Percentiles rank a stretch among this genome's conserved stretches.
Evolutionary conservation across 2,888 invertebrate species (phyloP).

Genomic region (Epiblema foenella): DNA sequence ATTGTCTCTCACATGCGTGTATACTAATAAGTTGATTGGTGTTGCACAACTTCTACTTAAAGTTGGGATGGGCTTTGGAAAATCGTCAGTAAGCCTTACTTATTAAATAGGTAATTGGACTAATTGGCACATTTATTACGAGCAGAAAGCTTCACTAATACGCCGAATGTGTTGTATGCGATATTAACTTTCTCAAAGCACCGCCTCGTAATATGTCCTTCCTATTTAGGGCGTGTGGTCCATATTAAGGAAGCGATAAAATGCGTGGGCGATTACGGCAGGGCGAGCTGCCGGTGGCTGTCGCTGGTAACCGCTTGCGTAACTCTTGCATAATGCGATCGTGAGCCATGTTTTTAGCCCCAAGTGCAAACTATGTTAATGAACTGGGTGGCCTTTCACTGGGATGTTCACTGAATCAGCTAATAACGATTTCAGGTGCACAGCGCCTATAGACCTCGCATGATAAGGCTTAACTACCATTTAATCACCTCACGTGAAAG

Average conservation of each 20-base stretch:
- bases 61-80: not conserved
- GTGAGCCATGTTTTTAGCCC: slow-evolving; percentile 59
- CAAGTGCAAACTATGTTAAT: slow-evolving; percentile 73
- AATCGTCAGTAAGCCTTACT: not conserved
- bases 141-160: not conserved
- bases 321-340: slow-evolving; percentile 58
- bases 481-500: too few species aligned
- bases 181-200: slow-evolving; percentile 16
- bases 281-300: slow-evolving; percentile 33
- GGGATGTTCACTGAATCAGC: slow-evolving; percentile 59
- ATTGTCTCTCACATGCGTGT: slow-evolving; percentile 26
- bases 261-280: slow-evolving; percentile 45
- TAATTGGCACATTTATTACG: not conserved
- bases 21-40: not conserved
- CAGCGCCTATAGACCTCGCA: too few species aligned
- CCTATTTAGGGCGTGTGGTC: slow-evolving; percentile 23
- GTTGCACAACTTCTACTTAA: slow-evolving; percentile 3
- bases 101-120: not conserved
- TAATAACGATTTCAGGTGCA: too few species aligned
- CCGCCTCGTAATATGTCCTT: slow-evolving; percentile 10
- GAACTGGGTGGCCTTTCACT: slow-evolving; percentile 69
- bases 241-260: slow-evolving; percentile 33
- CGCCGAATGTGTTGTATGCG: not conserved
- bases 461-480: too few species aligned
- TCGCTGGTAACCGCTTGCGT: slow-evolving; percentile 36